Evolutionary conservation across 2,113 vertebrate species (phyloP).

Genomic region (Aramus guarauna): DNA sequence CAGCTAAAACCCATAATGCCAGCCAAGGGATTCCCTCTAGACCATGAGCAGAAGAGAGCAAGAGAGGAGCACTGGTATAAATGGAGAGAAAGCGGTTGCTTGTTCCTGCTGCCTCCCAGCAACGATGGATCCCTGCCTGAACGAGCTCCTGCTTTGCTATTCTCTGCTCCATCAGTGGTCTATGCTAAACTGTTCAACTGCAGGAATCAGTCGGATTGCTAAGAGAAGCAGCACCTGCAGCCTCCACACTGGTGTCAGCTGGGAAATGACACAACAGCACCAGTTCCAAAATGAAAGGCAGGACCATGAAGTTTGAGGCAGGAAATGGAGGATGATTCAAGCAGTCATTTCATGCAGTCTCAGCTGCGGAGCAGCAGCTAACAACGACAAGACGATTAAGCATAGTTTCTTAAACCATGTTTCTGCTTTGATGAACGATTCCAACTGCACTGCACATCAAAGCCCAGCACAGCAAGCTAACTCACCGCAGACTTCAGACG

Average conservation of each 20-base stretch:
- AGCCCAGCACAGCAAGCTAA: slow-evolving; percentile 8
- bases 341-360: neutral
- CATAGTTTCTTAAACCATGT: neutral
- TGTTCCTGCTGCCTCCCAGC: neutral
- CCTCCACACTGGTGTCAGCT: neutral
- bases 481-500: neutral
- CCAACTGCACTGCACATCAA: neutral
- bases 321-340: slow-evolving; percentile 55
- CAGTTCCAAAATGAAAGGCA: slow-evolving; percentile 56
- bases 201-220: neutral
- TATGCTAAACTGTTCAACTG: neutral
- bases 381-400: neutral
- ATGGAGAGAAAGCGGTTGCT: neutral
- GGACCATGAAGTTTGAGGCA: slow-evolving; percentile 33
- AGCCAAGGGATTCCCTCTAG: neutral
- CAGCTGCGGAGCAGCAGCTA: slow-evolving; percentile 5
- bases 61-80: neutral
- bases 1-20: neutral
- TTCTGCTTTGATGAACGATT: slow-evolving; percentile 1
- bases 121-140: neutral
- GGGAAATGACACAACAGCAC: neutral
- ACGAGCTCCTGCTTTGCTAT: neutral
- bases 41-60: neutral
- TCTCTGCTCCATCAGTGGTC: neutral
- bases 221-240: neutral